Evolutionary conservation across 1,140 invertebrate species (phyloP).

Genomic region (Vollenhovia emeryi): DNA sequence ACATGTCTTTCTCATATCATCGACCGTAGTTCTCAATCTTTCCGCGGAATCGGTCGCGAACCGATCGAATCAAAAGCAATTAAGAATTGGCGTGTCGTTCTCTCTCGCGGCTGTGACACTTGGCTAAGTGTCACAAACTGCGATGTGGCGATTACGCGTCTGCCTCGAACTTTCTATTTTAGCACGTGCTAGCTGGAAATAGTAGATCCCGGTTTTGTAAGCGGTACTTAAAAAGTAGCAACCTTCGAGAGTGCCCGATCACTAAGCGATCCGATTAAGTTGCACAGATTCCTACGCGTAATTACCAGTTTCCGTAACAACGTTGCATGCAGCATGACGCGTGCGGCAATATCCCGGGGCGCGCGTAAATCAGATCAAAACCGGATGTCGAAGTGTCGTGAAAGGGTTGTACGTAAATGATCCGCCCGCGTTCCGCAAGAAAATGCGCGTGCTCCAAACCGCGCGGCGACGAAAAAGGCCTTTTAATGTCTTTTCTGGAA

Average conservation of each 20-base stretch:
- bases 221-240: conserved; percentile 1
- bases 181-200: background rate
- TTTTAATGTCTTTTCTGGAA: conserved; percentile 26
- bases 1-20: background rate
- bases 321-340: background rate
- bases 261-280: conserved; percentile 19
- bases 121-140: background rate
- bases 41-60: background rate
- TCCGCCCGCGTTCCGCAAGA: background rate
- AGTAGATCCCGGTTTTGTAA: conserved; percentile 16
- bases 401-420: background rate
- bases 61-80: background rate
- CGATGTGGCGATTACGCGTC: background rate
- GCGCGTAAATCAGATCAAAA: background rate
- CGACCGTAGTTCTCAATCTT: background rate
- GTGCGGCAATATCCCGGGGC: background rate
- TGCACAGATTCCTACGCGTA: conserved; percentile 1
- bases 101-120: background rate
- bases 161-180: conserved; percentile 31
- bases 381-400: background rate
- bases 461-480: background rate
- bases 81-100: background rate
- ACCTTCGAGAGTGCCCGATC: background rate
- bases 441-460: background rate
- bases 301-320: conserved; percentile 15